Percentiles rank a stretch among this genome's conserved stretches.
These are phyloP conservation scores for Porites australiensis DNA, from an alignment of 64 coral and sea anemone genomes.

Conservation along the genomic window DNA sequence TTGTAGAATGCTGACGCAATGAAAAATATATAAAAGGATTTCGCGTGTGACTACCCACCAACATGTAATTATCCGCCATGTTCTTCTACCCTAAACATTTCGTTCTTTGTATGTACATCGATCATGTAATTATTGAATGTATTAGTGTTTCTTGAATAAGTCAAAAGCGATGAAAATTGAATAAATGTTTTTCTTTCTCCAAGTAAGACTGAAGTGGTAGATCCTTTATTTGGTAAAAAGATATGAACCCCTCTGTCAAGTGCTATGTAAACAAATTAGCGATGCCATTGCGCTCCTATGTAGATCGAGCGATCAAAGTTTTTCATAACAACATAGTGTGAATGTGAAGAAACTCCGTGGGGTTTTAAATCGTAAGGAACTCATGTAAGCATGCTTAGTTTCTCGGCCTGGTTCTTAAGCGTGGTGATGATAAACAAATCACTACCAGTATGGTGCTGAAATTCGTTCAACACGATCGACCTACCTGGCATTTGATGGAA, in stretches of 20 bases:
- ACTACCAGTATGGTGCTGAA: not conserved
- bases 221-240: not conserved
- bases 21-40: too few relatives aligned
- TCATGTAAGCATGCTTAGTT: too few relatives aligned
- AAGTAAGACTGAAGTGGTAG: not conserved
- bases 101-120: not conserved
- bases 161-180: not conserved
- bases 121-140: not conserved
- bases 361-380: too few relatives aligned
- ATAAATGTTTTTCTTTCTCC: not conserved
- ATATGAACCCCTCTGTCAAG: too few relatives aligned
- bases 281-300: too few relatives aligned
- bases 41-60: not conserved
- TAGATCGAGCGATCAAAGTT: too few relatives aligned
- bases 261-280: too few relatives aligned
- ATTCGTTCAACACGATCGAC: not conserved
- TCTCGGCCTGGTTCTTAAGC: not conserved
- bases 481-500: conserved; percentile 38
- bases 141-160: not conserved
- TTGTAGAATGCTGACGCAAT: too few relatives aligned
- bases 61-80: not conserved
- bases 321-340: too few relatives aligned
- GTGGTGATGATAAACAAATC: not conserved
- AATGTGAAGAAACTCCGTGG: too few relatives aligned
- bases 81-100: not conserved